Conservation (phyloP, 2,113 vertebrate species). For the Suricata suricatta region DNA sequence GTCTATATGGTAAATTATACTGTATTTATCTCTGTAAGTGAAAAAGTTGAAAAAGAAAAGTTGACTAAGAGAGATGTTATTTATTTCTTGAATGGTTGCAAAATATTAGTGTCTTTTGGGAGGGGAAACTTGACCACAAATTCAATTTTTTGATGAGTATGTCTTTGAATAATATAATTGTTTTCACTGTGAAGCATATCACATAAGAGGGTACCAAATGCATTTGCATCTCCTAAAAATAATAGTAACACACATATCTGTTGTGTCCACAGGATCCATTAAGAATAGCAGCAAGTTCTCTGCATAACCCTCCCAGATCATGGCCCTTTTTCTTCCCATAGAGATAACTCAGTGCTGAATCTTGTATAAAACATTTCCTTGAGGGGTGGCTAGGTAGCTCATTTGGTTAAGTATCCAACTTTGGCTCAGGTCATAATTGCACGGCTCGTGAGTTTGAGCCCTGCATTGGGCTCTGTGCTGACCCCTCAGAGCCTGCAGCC, state of each 20-base stretch:
- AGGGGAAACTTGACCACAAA: not conserved
- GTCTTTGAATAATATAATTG: constrained; percentile 4
- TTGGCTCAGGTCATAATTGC: too few relatives aligned
- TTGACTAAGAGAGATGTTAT: constrained; percentile 17
- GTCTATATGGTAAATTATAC: constrained; percentile 4
- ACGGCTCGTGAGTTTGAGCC: too few relatives aligned
- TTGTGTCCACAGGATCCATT: not conserved
- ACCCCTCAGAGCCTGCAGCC: too few relatives aligned
- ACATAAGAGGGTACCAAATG: not conserved
- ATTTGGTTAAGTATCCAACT: too few relatives aligned
- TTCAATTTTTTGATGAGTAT: constrained; percentile 37
- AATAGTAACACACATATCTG: not conserved
- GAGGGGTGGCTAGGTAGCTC: too few relatives aligned
- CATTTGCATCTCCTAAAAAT: not conserved
- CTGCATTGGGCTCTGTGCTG: too few relatives aligned
- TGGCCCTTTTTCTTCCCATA: not conserved
- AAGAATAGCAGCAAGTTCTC: not conserved
- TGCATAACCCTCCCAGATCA: not conserved
- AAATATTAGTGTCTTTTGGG: constrained; percentile 7
- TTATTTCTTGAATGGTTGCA: not conserved
- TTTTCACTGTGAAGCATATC: constrained; percentile 1
- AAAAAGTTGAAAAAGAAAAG: not conserved
- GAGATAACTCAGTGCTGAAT: not conserved
- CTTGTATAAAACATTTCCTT: not conserved
- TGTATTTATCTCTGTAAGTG: not conserved